Evolutionary conservation across 2,888 invertebrate genomes (phyloP), one percentile per base, ranked within the genome.

Genomic region (Eupithecia inturbata): DNA sequence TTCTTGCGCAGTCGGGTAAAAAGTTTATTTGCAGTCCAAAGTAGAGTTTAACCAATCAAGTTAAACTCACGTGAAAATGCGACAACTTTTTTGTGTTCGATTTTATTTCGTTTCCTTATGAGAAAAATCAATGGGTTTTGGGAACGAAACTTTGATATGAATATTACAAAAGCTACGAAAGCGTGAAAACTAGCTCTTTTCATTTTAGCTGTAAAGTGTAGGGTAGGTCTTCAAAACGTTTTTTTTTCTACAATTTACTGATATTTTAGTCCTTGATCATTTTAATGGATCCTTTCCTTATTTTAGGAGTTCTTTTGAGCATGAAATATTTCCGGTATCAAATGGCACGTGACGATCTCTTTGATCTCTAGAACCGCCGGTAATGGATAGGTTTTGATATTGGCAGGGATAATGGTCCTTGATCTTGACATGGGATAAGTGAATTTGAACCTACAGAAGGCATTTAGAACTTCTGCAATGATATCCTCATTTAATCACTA

Each of bases 181-280:
- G 22, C 3, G 22, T 22, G 22, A 53, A n/a, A 60, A 12, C 67
- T 16, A 70, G 57, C 60, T 71, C 22, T 71, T 14, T 45, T 16
- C 6, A 49, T 9, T 12, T 41, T 64, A 36, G 39, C 76, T 77
- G 73, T 75, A 74, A 28, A 67, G n/a, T 64, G 68, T 22, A 73
- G 75, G 49, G 49, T 53, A 53, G 49, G 75, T 75, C 71, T 66
- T 69, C 60, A 28, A 63, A 76, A 81, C 78, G 67, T 77, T 79
- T 80, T 82, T 82, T 79, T 77, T 75, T 22, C 10, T n/a, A 76
- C 72, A 74, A 78, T 78, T 79, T 79, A 68, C 73, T 76, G 78
- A 73, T 78, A 78, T 80, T 79, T 80, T 76, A 71, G 73, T 68
- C 74, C 71, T 71, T 77, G 76, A 78, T 78, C 78, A 75, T 71